A percentile compares a stretch with the other conserved stretches of the same genome.
These are phyloP conservation scores for Brachionus rubens DNA, from an alignment of 1,140 invertebrate species.

Conservation along the genomic window DNA sequence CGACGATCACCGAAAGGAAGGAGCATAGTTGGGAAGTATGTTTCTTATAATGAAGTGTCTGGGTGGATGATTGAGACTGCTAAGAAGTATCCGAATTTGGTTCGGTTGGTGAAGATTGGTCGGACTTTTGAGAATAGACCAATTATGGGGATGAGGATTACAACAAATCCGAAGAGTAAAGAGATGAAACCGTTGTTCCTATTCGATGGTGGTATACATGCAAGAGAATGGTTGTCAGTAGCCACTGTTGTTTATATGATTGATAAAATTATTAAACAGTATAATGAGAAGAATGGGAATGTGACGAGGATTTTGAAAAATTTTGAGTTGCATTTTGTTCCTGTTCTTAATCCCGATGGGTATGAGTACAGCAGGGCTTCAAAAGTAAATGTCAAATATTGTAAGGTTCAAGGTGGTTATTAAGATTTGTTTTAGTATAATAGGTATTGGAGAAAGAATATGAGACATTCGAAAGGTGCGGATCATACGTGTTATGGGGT, in stretches of 20 bases:
- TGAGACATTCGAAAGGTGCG: background rate
- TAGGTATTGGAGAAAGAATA: conserved; percentile 47
- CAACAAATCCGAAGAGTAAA: background rate
- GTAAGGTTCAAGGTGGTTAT: background rate
- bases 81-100: background rate
- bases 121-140: background rate
- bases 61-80: conserved; percentile 9
- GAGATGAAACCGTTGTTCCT: background rate
- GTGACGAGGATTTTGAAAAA: background rate
- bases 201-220: conserved; percentile 45
- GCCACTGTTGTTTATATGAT: conserved; percentile 28
- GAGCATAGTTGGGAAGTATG: conserved; percentile 21
- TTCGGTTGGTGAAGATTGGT: background rate
- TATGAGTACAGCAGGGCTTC: conserved; percentile 23
- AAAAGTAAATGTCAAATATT: background rate
- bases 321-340: conserved; percentile 45
- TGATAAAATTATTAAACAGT: conserved; percentile 31
- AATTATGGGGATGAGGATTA: conserved; percentile 28
- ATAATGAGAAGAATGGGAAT: background rate
- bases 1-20: background rate
- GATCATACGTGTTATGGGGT: conserved; percentile 44
- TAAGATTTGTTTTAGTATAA: background rate
- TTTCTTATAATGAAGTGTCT: background rate
- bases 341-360: conserved; percentile 39
- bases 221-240: conserved; percentile 24